Percentiles rank a stretch among this genome's conserved stretches.
Conservation (phyloP, 2,113 vertebrate species). For the Myiozetetes cayanensis region DNA sequence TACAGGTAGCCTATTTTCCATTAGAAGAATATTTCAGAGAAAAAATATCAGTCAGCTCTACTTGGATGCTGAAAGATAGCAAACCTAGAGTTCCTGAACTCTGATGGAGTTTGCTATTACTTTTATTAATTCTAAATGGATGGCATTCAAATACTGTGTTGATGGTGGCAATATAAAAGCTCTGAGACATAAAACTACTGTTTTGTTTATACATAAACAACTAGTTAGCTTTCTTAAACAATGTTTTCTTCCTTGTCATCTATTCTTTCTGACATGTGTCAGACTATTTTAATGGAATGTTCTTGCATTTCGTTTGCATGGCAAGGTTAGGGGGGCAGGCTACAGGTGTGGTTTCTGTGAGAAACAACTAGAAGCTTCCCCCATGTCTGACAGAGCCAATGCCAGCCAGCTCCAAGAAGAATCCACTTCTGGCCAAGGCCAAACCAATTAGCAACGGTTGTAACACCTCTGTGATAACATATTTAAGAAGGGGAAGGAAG, state of each 20-base stretch:
- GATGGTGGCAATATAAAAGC: background rate
- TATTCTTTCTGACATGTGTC: background rate
- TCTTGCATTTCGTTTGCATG: background rate
- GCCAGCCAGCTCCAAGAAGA: background rate
- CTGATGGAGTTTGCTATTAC: background rate
- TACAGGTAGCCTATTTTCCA: background rate
- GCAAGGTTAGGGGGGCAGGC: background rate
- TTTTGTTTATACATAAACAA: background rate
- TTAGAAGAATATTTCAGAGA: background rate
- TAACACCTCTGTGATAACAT: background rate
- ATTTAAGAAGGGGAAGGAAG: background rate
- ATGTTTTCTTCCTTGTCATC: background rate
- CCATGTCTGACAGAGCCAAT: background rate
- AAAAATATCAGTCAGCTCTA: background rate
- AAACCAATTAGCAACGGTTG: accelerated
- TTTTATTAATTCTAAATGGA: background rate
- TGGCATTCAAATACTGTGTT: background rate
- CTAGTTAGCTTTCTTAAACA: background rate
- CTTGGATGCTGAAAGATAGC: background rate
- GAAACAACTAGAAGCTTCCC: background rate
- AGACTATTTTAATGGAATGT: background rate
- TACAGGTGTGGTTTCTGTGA: background rate
- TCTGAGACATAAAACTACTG: background rate
- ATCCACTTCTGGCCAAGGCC: accelerated
- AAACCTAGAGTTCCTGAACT: background rate